These are phyloP conservation scores for Agonum fuliginosum DNA, from an alignment of 2,888 invertebrate genomes.

Conservation along the genomic window DNA sequence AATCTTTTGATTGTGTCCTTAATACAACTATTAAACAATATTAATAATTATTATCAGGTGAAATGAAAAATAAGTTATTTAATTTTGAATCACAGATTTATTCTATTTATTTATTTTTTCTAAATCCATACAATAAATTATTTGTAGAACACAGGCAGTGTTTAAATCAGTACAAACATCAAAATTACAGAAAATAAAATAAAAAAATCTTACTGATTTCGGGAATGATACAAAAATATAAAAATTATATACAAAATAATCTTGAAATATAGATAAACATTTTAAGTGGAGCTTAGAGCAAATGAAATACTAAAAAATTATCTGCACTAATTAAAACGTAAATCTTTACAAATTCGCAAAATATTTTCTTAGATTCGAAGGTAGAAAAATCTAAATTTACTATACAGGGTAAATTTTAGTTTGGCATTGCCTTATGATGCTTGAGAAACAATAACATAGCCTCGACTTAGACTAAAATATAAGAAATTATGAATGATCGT, in stretches of 20 bases:
- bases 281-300: slow-evolving; percentile 4
- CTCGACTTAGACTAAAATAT: not conserved
- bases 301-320: not conserved
- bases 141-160: slow-evolving; percentile 69
- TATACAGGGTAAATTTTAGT: slow-evolving; percentile 54
- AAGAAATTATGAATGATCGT: not conserved
- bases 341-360: slow-evolving; percentile 22
- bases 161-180: slow-evolving; percentile 59
- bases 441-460: not conserved
- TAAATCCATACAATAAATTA: slow-evolving; percentile 69
- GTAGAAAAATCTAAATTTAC: slow-evolving; percentile 58
- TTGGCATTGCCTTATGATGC: slow-evolving; percentile 51
- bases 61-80: not conserved
- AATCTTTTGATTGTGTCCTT: no score
- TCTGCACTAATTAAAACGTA: slow-evolving; percentile 26
- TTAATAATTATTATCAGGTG: no score
- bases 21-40: no score
- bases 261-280: slow-evolving; percentile 37
- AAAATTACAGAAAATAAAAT: slow-evolving; percentile 24
- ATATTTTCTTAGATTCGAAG: slow-evolving; percentile 48
- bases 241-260: slow-evolving; percentile 46
- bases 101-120: slow-evolving; percentile 70
- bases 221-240: slow-evolving; percentile 51
- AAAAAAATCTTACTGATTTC: slow-evolving; percentile 9
- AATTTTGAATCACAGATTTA: slow-evolving; percentile 71